Evolutionary conservation across 2,113 vertebrate species (phyloP), one percentile per base, ranked within the genome.

Genomic region (Maccullochella peelii): DNA sequence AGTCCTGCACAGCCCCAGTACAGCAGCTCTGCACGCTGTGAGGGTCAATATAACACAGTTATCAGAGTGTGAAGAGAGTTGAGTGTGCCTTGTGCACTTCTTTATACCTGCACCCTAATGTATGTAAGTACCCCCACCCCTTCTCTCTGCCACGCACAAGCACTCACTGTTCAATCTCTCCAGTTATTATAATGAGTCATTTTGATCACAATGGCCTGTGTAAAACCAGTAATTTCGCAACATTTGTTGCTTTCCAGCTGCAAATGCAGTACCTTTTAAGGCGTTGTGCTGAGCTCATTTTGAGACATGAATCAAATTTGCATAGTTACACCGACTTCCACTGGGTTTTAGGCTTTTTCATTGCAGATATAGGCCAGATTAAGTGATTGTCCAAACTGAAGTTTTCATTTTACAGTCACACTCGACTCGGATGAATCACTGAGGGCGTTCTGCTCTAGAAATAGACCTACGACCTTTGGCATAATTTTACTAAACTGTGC

Each of bases 401-500:
- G 9, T 65, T 84, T 9, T 71, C 23, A 54, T 70, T 83, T 67
- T 38, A 36, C 66, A 21, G 55, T 33, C 18, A 38, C 30, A 68
- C 30, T 15, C 38, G n/a, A 59, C n/a, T n/a, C n/a, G n/a, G n/a
- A n/a, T n/a, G 44, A 72, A 65, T 82, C 47, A 65, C 15, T 54
- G 21, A 3, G 14, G 61, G 2, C n/a, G 25, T 73, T 61, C 44
- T 15, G 7, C 68, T 80, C 74, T 33, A 75, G 40, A 70, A 83
- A 77, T 25, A 33, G 33, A 33, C 30, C 30, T 33, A 58, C 25
- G 42, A 72, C 81, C 57, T 75, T 82, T 77, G 33, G 5, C 67
- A 25, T 61, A 79, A 2, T 70, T 91, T 72, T 78, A 79, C 83
- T 57, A 47, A 68, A 50, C 61, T 70, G 21, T 86, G 79, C 81